Evolutionary conservation across 1,140 invertebrate genomes (phyloP).

Genomic region (Drosophila carrolli): DNA sequence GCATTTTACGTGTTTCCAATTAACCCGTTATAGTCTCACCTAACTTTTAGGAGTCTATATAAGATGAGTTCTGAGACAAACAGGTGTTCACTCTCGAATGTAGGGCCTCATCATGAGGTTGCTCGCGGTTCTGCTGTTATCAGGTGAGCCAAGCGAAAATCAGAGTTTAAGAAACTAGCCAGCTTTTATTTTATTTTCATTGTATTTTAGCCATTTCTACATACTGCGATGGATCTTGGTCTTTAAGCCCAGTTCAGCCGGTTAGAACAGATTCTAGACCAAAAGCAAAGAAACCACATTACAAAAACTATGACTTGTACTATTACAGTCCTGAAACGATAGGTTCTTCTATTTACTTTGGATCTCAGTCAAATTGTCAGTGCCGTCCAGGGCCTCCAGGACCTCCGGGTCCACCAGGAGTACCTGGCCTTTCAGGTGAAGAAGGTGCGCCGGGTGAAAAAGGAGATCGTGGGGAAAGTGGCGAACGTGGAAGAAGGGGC

Average conservation of each 20-base stretch:
- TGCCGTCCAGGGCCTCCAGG: slow-evolving; percentile 35
- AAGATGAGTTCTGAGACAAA: slow-evolving; percentile 11
- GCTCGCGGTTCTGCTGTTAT: slow-evolving; percentile 31
- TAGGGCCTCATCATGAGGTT: slow-evolving; percentile 37
- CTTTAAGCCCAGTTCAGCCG: slow-evolving; percentile 1
- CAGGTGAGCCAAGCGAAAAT: slow-evolving; percentile 25
- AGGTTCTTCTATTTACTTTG: slow-evolving; percentile 8
- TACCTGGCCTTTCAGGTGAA: slow-evolving; percentile 13
- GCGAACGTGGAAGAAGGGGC: slow-evolving; percentile 20
- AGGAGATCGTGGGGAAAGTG: slow-evolving; percentile 26
- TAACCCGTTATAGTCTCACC: slow-evolving; percentile 47
- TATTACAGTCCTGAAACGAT: slow-evolving; percentile 23
- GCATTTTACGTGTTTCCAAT: slow-evolving; percentile 43
- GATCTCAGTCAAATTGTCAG: slow-evolving; percentile 9
- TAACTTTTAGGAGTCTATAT: slow-evolving; percentile 33
- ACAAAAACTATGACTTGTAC: slow-evolving; percentile 14
- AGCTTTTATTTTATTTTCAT: background rate
- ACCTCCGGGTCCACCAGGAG: slow-evolving; percentile 25
- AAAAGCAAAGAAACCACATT: background rate
- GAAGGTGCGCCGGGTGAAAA: slow-evolving; percentile 24
- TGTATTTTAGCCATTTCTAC: slow-evolving; percentile 19
- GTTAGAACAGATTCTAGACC: background rate
- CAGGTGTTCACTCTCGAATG: slow-evolving; percentile 32
- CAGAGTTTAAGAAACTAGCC: background rate
- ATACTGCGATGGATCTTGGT: slow-evolving; percentile 26